Percentiles rank a stretch among this genome's conserved stretches.
phyloP scores from a whole-genome alignment of 1,140 invertebrate genomes.

The Hycleus cichorii region DNA sequence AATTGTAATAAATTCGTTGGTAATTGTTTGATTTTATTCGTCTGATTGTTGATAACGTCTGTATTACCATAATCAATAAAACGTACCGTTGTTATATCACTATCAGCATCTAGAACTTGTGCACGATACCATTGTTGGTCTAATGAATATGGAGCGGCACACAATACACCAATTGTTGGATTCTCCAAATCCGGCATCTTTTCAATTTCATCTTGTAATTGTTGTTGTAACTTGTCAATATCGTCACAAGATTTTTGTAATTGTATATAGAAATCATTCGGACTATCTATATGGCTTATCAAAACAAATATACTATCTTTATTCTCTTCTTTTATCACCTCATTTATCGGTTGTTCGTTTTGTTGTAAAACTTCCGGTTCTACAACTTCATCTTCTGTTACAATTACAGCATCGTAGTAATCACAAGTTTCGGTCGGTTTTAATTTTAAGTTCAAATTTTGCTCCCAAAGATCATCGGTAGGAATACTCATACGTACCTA shows the following conservation, averaged over 20 bases:
- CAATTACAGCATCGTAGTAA: background rate
- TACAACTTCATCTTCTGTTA: background rate
- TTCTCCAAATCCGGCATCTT: slow-evolving; percentile 46
- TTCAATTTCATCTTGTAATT: slow-evolving; percentile 49
- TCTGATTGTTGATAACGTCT: slow-evolving; percentile 53
- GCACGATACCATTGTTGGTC: slow-evolving; percentile 76
- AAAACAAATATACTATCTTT: slow-evolving; percentile 37
- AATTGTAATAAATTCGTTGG: slow-evolving; percentile 46
- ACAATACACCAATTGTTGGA: slow-evolving; percentile 55
- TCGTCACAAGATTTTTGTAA: slow-evolving; percentile 43
- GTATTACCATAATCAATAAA: slow-evolving; percentile 82
- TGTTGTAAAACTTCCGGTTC: background rate
- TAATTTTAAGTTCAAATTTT: background rate
- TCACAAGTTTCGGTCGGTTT: background rate
- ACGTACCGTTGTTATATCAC: slow-evolving; percentile 61
- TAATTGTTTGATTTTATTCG: slow-evolving; percentile 50
- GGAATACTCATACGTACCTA: background rate
- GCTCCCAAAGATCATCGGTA: background rate
- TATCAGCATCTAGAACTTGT: slow-evolving; percentile 62
- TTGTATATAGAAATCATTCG: slow-evolving; percentile 61
- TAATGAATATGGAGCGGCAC: slow-evolving; percentile 63
- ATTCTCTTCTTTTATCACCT: background rate
- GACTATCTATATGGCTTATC: slow-evolving; percentile 56
- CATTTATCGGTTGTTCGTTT: background rate
- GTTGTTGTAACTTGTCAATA: slow-evolving; percentile 49